These are phyloP conservation scores for Rhagoletis zephyria DNA, from an alignment of 1,140 invertebrate species.

Conservation along the genomic window DNA sequence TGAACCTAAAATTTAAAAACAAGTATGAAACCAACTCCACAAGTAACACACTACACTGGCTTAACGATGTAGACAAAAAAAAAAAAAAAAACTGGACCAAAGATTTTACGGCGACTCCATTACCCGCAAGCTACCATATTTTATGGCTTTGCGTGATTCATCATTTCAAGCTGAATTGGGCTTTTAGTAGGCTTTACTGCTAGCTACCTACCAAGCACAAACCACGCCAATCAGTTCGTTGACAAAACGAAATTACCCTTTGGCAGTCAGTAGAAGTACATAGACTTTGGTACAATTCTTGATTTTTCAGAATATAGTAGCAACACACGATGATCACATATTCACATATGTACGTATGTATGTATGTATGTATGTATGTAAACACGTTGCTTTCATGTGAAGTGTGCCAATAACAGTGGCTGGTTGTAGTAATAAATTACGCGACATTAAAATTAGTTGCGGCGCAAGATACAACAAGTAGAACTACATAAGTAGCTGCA, in stretches of 20 bases:
- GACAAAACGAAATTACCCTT: background rate
- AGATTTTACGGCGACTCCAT: background rate
- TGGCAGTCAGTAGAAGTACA: background rate
- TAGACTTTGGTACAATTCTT: background rate
- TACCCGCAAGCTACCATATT: background rate
- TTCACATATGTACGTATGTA: background rate
- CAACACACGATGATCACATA: too few species aligned
- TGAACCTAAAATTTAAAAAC: background rate
- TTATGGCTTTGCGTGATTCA: constrained; percentile 11
- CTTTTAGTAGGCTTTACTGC: background rate
- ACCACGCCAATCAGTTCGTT: background rate
- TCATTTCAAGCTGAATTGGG: background rate
- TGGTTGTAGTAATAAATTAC: background rate
- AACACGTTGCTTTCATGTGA: background rate
- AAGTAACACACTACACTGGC: background rate
- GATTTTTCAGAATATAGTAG: background rate
- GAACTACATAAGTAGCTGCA: background rate
- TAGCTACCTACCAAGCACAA: background rate
- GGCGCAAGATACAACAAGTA: background rate
- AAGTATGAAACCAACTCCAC: background rate
- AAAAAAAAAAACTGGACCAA: constrained; percentile 12
- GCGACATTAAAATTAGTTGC: constrained; percentile 24
- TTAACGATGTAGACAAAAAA: background rate
- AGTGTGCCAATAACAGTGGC: constrained; percentile 9
- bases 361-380: background rate